These are phyloP conservation scores for Dicrostonyx torquatus DNA, from an alignment of 2,797 vertebrate genomes.

Conservation along the genomic window DNA sequence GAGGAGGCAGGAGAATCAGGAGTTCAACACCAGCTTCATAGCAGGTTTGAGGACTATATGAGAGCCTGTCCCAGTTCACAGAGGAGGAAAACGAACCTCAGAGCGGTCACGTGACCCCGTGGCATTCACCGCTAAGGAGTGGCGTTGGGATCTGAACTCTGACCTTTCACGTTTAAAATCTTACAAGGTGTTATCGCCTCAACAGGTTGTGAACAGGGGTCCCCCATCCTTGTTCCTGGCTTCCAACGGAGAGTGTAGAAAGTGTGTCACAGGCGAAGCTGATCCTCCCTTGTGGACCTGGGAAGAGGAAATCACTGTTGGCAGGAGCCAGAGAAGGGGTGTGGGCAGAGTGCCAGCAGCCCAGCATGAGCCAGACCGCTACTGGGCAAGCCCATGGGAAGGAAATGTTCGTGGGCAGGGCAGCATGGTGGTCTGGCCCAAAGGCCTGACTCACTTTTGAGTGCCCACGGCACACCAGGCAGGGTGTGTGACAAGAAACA, in stretches of 20 bases:
- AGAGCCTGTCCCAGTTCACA: neutral
- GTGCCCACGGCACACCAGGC: neutral
- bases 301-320: neutral
- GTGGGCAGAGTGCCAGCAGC: neutral
- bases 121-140: rapidly evolving
- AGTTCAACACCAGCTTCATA: neutral
- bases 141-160: neutral
- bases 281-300: neutral
- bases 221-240: neutral
- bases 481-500: rapidly evolving
- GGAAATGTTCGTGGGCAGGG: neutral
- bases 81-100: neutral
- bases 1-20: neutral
- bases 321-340: neutral
- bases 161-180: neutral
- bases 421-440: neutral
- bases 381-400: neutral
- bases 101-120: rapidly evolving
- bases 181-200: neutral
- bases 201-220: neutral
- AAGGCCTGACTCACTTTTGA: neutral
- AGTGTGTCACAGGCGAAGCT: neutral
- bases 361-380: neutral
- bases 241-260: neutral
- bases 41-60: neutral